Evolutionary conservation across 2,797 vertebrate species (phyloP), one percentile per base, ranked within the genome.

Genomic region (Clarias pachynema): DNA sequence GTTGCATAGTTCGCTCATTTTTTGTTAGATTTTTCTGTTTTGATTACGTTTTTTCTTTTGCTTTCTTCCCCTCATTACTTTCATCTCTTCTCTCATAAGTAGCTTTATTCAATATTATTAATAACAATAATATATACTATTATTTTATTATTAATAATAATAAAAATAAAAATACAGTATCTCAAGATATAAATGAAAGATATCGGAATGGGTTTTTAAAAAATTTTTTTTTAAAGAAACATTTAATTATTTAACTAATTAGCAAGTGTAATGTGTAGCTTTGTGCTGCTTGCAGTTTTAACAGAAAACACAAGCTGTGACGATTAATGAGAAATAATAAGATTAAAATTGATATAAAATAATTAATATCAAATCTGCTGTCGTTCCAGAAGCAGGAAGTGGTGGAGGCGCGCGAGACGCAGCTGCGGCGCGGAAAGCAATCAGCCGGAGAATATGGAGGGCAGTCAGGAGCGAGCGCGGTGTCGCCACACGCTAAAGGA

Each of bases 401-500:
- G 16, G 5, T 29, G 16, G 74, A 18, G 53, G 60, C 66, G 79
- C n/a, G 65, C 26, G 89, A 85, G 89, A 82, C 88, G 60, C 89
- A 90, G 87, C 86, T 90, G 89, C 81, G 79, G 72, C 68, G 79
- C 83, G 84, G 82, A 88, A 87, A 88, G 87, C 88, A 90, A 89
- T 90, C 88, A 89, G 70, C 59, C 34, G 40, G 59, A 75, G 86
- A 86, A 87, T 86, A 88, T 49, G 72, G 86, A 89, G 89, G 88
- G 81, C 86, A 87, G 86, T 75, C 56, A 40, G 85, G 75, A 88
- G 79, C 87, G 75, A 88, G 79, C 63, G 81, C 72, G 80, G 59
- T 83, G 86, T 87, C 88, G 86, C 88, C 84, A 82, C 70, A 83
- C 80, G 63, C 68, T 87, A 84, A 89, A 90, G 84, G 72, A 86